Conservation (phyloP, 2,888 invertebrate species). For the Heliconius charithonia region DNA sequence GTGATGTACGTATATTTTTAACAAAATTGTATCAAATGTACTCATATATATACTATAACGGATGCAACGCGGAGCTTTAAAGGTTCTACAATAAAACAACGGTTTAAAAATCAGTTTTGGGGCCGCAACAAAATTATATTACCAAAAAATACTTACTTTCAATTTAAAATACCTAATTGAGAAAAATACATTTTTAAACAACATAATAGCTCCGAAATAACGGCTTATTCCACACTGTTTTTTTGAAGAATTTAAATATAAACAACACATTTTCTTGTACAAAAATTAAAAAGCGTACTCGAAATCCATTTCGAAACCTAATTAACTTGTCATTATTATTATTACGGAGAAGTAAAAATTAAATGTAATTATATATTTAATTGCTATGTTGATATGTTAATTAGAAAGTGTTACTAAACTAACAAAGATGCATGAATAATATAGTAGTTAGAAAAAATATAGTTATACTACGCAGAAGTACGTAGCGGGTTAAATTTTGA, state of each 20-base stretch:
- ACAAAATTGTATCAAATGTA: background rate
- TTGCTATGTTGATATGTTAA: slow-evolving; percentile 26
- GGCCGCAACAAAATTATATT: background rate
- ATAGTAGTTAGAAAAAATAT: background rate
- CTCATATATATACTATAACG: background rate
- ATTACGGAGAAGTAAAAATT: slow-evolving; percentile 12
- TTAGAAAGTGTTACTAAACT: slow-evolving; percentile 26
- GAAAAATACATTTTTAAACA: slow-evolving; percentile 13
- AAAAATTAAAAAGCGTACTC: slow-evolving; percentile 15
- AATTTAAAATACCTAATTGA: slow-evolving; percentile 11
- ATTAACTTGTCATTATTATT: slow-evolving; percentile 29
- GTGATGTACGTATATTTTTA: background rate
- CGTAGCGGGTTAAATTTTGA: too few relatives aligned
- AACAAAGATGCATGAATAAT: slow-evolving; percentile 8
- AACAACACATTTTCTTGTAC: slow-evolving; percentile 9
- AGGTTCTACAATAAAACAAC: background rate
- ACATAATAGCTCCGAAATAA: slow-evolving; percentile 15
- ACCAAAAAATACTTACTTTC: slow-evolving; percentile 14
- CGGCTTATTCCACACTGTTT: slow-evolving; percentile 14
- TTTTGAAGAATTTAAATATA: slow-evolving; percentile 24
- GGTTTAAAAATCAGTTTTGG: background rate
- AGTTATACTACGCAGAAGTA: background rate
- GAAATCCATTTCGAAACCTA: slow-evolving; percentile 22
- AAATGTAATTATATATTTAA: slow-evolving; percentile 33
- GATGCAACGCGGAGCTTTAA: background rate